phyloP scores from a whole-genome alignment of 2,888 invertebrate genomes.

The Trichopria drosophilae region DNA sequence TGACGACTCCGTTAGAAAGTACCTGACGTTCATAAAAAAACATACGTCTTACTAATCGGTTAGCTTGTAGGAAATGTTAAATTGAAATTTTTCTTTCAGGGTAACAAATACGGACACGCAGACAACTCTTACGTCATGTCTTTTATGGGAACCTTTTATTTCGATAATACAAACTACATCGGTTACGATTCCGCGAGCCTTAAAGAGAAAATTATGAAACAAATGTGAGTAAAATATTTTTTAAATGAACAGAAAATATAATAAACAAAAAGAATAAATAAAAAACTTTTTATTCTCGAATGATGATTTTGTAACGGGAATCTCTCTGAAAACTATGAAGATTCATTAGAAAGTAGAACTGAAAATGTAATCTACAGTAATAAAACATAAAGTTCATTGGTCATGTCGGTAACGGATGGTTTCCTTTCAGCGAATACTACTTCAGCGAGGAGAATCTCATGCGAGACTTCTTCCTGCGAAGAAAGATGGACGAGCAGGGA shows the following conservation, averaged over 20 bases:
- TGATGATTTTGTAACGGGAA: too few relatives aligned
- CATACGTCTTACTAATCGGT: too few relatives aligned
- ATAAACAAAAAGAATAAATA: too few relatives aligned
- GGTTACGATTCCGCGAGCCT: slow-evolving; percentile 68
- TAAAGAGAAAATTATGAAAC: slow-evolving; percentile 84
- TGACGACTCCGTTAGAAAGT: too few relatives aligned
- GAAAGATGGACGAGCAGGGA: slow-evolving; percentile 95
- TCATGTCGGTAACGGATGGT: too few relatives aligned
- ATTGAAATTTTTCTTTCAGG: slow-evolving; percentile 20
- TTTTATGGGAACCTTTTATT: slow-evolving; percentile 67
- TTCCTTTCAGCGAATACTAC: slow-evolving; percentile 91
- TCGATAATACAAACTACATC: slow-evolving; percentile 63
- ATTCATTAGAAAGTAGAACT: too few relatives aligned
- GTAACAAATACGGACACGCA: slow-evolving; percentile 40
- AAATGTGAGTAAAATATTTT: slow-evolving; percentile 72
- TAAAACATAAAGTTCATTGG: too few relatives aligned
- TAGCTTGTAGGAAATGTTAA: too few relatives aligned
- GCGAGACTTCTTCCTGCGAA: slow-evolving; percentile 92
- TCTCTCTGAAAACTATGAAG: too few relatives aligned
- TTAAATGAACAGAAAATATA: background rate
- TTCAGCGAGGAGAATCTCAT: slow-evolving; percentile 95
- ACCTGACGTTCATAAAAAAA: too few relatives aligned
- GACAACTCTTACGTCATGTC: slow-evolving; percentile 59
- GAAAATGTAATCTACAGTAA: too few relatives aligned
- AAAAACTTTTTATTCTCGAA: too few relatives aligned